Percentiles rank a stretch among this genome's conserved stretches.
Evolutionary conservation across 2,888 invertebrate genomes (phyloP).

Genomic region (Archips crataeganus): DNA sequence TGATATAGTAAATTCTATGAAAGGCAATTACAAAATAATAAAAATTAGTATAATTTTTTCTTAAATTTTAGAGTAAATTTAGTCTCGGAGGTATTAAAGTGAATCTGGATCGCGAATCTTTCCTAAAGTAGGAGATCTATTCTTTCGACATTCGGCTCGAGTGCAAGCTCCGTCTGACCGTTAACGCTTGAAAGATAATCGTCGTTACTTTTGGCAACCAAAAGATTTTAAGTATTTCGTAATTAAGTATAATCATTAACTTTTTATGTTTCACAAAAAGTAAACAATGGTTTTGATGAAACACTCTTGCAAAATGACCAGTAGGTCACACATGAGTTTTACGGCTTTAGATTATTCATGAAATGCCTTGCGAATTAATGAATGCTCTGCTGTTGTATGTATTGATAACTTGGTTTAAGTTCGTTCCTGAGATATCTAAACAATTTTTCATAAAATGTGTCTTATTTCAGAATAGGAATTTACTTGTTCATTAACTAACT

Average conservation of each 20-base stretch:
- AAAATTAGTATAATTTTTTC: neutral
- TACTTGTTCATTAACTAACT: too few species aligned
- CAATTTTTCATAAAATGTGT: neutral
- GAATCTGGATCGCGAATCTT: neutral
- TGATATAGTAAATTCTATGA: neutral
- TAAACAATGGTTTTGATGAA: neutral
- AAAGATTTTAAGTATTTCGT: neutral
- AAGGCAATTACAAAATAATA: neutral
- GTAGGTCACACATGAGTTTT: neutral
- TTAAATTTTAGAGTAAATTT: neutral
- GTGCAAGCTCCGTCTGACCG: neutral
- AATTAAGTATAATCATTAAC: neutral
- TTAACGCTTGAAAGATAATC: neutral
- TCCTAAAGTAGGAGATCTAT: neutral
- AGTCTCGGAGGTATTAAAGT: neutral
- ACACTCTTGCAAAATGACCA: neutral
- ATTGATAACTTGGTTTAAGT: neutral
- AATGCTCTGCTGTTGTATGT: slow-evolving; percentile 26
- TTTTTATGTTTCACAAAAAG: neutral
- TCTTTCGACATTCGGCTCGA: neutral
- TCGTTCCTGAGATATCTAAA: neutral
- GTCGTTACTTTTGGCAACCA: neutral
- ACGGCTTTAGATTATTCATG: neutral
- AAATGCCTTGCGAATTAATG: slow-evolving; percentile 34
- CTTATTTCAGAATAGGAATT: too few species aligned